These are phyloP conservation scores for Heliornis fulica DNA, from an alignment of 2,113 vertebrate species.

Conservation along the genomic window DNA sequence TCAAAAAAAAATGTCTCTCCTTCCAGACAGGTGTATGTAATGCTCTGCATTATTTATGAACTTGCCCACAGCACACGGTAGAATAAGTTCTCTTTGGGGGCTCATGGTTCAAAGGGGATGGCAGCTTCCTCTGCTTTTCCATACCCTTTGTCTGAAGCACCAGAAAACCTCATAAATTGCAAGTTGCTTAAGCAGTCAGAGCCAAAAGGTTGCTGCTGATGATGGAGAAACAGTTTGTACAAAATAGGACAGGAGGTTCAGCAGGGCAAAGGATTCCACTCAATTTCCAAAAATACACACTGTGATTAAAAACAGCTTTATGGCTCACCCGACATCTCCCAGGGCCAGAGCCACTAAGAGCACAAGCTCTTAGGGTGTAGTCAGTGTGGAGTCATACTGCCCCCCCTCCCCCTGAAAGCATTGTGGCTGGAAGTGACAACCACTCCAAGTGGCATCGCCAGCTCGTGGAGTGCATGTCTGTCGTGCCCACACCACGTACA, in stretches of 20 bases:
- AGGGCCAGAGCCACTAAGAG: neutral
- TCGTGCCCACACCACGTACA: neutral
- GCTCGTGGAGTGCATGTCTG: accelerated
- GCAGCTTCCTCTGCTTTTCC: neutral
- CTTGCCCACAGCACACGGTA: neutral
- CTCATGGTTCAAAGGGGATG: neutral
- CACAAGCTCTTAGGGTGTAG: neutral
- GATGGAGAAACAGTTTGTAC: neutral
- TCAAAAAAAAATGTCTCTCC: neutral
- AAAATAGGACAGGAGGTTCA: neutral
- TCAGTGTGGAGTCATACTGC: accelerated
- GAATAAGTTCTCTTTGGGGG: neutral
- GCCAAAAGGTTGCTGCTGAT: neutral
- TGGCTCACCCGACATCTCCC: neutral
- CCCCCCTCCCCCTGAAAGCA: neutral
- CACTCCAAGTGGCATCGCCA: accelerated
- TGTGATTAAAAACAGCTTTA: neutral
- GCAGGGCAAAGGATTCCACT: neutral
- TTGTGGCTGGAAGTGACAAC: neutral
- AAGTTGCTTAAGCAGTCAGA: neutral
- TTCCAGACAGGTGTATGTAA: neutral
- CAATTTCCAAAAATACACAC: neutral
- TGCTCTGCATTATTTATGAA: neutral
- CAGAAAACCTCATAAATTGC: neutral
- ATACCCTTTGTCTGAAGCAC: neutral